phyloP scores from a whole-genome alignment of 30 jellyfish, hydroid and myxozoan genomes.

The Calvadosia cruxmelitensis region DNA sequence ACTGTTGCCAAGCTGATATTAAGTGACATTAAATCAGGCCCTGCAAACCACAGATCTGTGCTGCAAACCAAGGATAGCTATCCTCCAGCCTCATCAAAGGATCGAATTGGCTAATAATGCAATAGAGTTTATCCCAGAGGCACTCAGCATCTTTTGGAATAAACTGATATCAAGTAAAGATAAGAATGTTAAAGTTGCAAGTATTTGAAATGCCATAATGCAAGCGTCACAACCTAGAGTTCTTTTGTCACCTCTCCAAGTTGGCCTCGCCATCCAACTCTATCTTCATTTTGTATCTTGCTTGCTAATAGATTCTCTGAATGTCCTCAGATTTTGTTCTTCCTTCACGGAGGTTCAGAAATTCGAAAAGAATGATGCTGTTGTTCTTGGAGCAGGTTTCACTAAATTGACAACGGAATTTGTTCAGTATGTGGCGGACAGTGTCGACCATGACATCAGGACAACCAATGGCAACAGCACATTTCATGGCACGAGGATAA shows the following conservation, averaged over 20 bases:
- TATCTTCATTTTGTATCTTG: constrained; percentile 13
- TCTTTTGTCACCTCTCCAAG: constrained; percentile 17
- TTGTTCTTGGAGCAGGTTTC: background rate
- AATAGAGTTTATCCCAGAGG: constrained; percentile 1
- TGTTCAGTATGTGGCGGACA: no score
- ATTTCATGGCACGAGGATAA: no score
- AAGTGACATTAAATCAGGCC: constrained; percentile 3
- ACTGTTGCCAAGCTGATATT: constrained; percentile 7
- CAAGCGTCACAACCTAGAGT: constrained; percentile 15
- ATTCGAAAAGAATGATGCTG: constrained; percentile 3
- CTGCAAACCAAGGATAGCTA: constrained; percentile 6
- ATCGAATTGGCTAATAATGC: background rate
- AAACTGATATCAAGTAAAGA: constrained; percentile 7
- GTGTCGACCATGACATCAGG: constrained; percentile 19
- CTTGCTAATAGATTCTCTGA: constrained; percentile 12
- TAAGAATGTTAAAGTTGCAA: background rate
- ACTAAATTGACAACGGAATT: no score
- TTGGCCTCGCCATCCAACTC: constrained; percentile 17
- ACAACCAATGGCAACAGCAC: constrained; percentile 10
- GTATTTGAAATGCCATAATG: constrained; percentile 11
- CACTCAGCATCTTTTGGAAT: background rate
- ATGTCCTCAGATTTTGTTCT: constrained; percentile 9
- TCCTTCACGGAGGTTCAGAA: constrained; percentile 15
- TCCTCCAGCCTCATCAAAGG: no score
- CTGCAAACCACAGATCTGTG: background rate